These are phyloP conservation scores for Petrophora chlorosata DNA, from an alignment of 2,888 invertebrate genomes.

Conservation along the genomic window DNA sequence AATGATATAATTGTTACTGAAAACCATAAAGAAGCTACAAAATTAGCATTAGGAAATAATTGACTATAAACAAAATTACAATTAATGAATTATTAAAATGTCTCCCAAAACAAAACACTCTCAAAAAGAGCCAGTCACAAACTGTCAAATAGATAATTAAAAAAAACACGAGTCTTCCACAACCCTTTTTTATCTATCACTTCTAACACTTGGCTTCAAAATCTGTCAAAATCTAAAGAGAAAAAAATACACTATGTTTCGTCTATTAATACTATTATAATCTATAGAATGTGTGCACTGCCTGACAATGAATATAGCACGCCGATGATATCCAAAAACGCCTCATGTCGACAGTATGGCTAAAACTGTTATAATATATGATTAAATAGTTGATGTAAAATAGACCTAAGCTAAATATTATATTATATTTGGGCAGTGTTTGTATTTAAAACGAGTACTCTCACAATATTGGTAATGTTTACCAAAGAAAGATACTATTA, in stretches of 20 bases:
- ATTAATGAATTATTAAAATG: conserved; percentile 25
- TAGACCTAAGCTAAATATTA: no score
- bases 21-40: background rate
- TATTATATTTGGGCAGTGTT: no score
- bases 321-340: background rate
- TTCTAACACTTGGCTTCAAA: conserved; percentile 23
- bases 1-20: no score
- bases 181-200: conserved; percentile 63
- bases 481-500: no score
- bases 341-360: background rate
- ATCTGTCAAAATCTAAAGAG: conserved; percentile 26
- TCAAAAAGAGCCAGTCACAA: conserved; percentile 28
- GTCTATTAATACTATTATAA: conserved; percentile 15
- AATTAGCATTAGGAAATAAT: background rate
- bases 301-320: conserved; percentile 17
- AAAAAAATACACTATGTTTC: conserved; percentile 21
- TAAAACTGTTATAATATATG: background rate
- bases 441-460: no score
- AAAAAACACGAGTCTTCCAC: conserved; percentile 71
- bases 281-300: conserved; percentile 13
- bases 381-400: background rate
- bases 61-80: no score
- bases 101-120: conserved; percentile 21
- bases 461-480: no score
- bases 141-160: conserved; percentile 19